A percentile compares a stretch with the other conserved stretches of the same genome.
These are phyloP conservation scores for Chrysomela aeneicollis DNA, from an alignment of 2,888 invertebrate genomes.

Conservation along the genomic window DNA sequence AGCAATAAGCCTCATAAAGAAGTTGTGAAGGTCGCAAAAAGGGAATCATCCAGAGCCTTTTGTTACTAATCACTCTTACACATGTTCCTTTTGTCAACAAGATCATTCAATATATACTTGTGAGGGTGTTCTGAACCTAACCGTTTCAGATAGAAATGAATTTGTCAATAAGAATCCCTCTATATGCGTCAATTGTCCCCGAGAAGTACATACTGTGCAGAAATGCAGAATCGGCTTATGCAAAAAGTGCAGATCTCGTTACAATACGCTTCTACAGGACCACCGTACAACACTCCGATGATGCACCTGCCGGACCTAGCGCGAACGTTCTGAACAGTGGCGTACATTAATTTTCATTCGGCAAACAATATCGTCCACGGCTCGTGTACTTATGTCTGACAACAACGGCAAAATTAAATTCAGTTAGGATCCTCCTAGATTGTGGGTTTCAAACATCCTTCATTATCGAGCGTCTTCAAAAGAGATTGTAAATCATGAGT, in stretches of 20 bases:
- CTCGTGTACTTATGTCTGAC: constrained; percentile 14
- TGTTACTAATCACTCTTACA: constrained; percentile 7
- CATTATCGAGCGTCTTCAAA: constrained; percentile 12
- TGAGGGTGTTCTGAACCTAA: no score
- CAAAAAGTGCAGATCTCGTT: constrained; percentile 13
- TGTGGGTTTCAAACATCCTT: constrained; percentile 25
- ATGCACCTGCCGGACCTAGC: neutral
- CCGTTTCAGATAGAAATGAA: constrained; percentile 10
- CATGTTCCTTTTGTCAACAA: constrained; percentile 16
- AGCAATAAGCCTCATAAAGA: constrained; percentile 8
- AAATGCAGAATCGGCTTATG: constrained; percentile 16
- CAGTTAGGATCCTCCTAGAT: constrained; percentile 18
- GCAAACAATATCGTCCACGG: constrained; percentile 10
- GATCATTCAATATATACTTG: constrained; percentile 21
- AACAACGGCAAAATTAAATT: neutral
- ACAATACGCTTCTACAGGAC: no score
- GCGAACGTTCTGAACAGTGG: constrained; percentile 6
- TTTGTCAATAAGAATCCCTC: constrained; percentile 13
- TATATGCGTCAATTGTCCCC: constrained; percentile 20
- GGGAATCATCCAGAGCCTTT: neutral
- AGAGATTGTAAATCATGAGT: constrained; percentile 1
- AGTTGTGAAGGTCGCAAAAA: neutral
- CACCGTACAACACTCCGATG: neutral
- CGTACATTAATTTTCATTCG: no score
- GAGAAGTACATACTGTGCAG: constrained; percentile 8